Base-by-base conservation (phyloP, 2,888 invertebrate genomes). In the Pterostichus niger region DNA sequence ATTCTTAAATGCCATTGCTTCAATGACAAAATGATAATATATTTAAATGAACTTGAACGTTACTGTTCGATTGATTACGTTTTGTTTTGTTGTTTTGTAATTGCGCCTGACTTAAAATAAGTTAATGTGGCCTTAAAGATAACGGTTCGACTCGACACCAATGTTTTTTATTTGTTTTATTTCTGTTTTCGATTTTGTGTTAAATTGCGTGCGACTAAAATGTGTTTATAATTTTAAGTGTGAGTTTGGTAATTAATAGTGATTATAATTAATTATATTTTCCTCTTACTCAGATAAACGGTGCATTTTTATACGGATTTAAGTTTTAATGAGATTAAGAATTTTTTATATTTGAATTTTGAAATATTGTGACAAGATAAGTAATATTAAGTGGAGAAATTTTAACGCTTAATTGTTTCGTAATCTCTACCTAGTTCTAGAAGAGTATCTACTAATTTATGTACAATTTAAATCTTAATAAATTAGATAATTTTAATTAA, bases 1-100 rank as follows among this genome's bases (percentile, higher is more conserved):
- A 71, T 9, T 64, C 44, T 44, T 71, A 71, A 71, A 71, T 15
- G 17, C 44, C 13, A 64, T 71, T 44, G 44, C 13, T 40, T 15
- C 68, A 71, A 71, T 71, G 68, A 71, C 68, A 71, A 71, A 71
- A 15, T 71, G 68, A 71, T 71, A 71, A 71, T 71, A 44, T 71
- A 71, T 71, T 71, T 17, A 71, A 71, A 71, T 71, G 68, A 71
- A 71, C 68, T 71, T 71, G 68, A 46, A 71, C 68, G 44, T 40
- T 71, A 71, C 46, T 44, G 68, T 44, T 71, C 44, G 68, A 71
- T 71, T 44, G 68, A 71, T 71, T 71, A 71, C 9, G 40, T 59
- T 59, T 59, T 35, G 64, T 61, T 24, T 24, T 24, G 40, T 59
- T 59, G 17, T 35, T 35, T 64, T 64, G 64, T 64, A 64, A 35